A percentile compares a stretch with the other conserved stretches of the same genome.
Evolutionary conservation across 2,888 invertebrate species (phyloP).

Genomic region (Itoplectis maculator): DNA sequence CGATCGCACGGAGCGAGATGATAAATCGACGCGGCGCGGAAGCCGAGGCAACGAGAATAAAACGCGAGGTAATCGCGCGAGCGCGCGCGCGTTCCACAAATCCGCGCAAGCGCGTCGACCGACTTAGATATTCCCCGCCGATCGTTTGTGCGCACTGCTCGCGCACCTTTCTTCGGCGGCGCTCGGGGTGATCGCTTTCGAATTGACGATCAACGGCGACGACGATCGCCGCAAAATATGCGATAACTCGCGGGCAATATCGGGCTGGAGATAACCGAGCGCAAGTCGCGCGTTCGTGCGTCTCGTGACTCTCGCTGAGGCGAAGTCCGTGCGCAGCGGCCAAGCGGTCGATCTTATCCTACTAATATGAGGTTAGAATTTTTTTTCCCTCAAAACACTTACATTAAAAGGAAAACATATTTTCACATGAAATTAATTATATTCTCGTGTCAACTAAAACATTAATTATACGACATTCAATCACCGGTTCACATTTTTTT

Average conservation of each 20-base stretch:
- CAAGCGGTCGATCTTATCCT: too few relatives aligned
- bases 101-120: slow-evolving; percentile 70
- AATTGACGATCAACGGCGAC: slow-evolving; percentile 48
- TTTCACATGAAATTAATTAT: too few relatives aligned
- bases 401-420: too few relatives aligned
- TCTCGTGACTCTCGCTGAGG: not conserved
- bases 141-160: slow-evolving; percentile 39
- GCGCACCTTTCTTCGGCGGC: slow-evolving; percentile 25
- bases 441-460: too few relatives aligned
- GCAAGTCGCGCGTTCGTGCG: not conserved
- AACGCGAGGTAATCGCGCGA: slow-evolving; percentile 51
- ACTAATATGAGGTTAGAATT: too few relatives aligned
- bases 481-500: too few relatives aligned
- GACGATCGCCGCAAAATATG: slow-evolving; percentile 9
- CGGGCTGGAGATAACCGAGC: slow-evolving; percentile 5
- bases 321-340: not conserved
- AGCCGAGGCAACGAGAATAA: slow-evolving; percentile 1
- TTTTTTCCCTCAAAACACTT: too few relatives aligned
- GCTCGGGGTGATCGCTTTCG: slow-evolving; percentile 54
- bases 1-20: slow-evolving; percentile 9
- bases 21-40: slow-evolving; percentile 27
- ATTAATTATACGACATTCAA: too few relatives aligned
- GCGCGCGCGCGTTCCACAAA: slow-evolving; percentile 67
- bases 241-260: slow-evolving; percentile 13
- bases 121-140: slow-evolving; percentile 54